A percentile compares a stretch with the other conserved stretches of the same genome.
These are phyloP conservation scores for Stegostoma tigrinum DNA, from an alignment of 2,113 vertebrate genomes.

Conservation along the genomic window DNA sequence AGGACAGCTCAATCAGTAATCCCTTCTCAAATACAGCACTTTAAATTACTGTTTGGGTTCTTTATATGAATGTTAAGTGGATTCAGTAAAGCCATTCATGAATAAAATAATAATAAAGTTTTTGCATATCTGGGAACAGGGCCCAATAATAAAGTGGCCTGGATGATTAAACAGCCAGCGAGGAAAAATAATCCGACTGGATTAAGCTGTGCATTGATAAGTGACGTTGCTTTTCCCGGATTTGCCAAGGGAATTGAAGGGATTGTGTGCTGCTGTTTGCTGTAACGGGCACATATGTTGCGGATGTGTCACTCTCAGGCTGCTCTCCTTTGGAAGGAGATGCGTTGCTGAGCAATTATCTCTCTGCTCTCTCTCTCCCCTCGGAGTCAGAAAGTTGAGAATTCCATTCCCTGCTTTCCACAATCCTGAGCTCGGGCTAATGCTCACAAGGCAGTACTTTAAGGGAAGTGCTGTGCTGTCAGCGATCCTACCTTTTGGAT, in stretches of 20 bases:
- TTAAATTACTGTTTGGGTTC: not conserved
- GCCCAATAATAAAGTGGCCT: not conserved
- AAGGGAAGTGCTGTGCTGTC: too few species aligned
- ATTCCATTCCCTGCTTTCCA: too few species aligned
- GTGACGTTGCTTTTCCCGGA: not conserved
- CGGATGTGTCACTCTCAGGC: not conserved
- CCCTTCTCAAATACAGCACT: not conserved
- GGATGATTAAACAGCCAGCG: not conserved
- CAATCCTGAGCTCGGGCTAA: too few species aligned
- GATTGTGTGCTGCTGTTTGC: too few species aligned
- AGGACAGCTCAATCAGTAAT: not conserved
- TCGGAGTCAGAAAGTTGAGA: too few species aligned
- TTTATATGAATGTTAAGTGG: not conserved
- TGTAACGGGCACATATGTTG: not conserved
- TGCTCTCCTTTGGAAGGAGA: too few species aligned
- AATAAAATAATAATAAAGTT: not conserved
- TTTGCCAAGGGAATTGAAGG: not conserved
- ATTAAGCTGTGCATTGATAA: not conserved
- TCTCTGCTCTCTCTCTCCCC: too few species aligned
- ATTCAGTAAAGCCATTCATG: not conserved
- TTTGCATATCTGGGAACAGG: not conserved
- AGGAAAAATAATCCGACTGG: not conserved
- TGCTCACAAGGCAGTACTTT: too few species aligned
- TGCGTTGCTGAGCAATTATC: too few species aligned
- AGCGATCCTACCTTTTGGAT: not conserved